Evolutionary conservation across 1,140 invertebrate genomes (phyloP).

Genomic region (Lasaia peninsularis): DNA sequence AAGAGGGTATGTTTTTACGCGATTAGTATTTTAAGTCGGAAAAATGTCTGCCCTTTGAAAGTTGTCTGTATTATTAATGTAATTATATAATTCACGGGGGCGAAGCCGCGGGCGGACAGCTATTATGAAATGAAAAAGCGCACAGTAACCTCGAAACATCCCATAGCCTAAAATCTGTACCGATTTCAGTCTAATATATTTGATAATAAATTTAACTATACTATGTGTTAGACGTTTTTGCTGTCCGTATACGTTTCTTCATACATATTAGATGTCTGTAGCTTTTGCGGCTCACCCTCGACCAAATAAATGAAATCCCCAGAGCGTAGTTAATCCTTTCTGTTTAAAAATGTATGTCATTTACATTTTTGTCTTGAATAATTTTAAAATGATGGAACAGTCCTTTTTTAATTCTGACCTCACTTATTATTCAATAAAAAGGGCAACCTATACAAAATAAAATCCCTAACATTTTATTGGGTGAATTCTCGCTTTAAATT

Average conservation of each 20-base stretch:
- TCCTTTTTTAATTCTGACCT: constrained; percentile 11
- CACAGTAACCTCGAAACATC: neutral
- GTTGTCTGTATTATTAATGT: too few relatives aligned
- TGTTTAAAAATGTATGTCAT: constrained; percentile 11
- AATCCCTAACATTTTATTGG: constrained; percentile 8
- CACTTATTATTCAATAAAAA: constrained; percentile 13
- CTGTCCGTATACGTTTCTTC: neutral
- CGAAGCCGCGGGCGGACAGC: too few relatives aligned
- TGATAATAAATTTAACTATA: neutral
- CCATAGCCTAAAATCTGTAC: neutral
- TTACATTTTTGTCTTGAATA: constrained; percentile 12
- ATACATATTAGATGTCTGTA: constrained; percentile 9
- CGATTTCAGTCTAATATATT: constrained; percentile 2
- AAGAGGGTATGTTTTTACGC: too few relatives aligned
- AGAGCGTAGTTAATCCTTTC: constrained; percentile 7
- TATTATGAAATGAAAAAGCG: too few relatives aligned
- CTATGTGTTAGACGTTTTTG: neutral
- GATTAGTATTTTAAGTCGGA: too few relatives aligned
- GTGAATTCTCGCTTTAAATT: neutral
- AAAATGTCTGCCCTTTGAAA: too few relatives aligned
- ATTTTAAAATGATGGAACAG: constrained; percentile 8
- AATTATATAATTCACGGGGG: too few relatives aligned
- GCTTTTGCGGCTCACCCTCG: constrained; percentile 4
- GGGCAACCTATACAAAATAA: neutral
- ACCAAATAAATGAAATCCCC: constrained; percentile 11